Conservation (phyloP, 1,140 invertebrate genomes). For the Dreissena polymorpha region DNA sequence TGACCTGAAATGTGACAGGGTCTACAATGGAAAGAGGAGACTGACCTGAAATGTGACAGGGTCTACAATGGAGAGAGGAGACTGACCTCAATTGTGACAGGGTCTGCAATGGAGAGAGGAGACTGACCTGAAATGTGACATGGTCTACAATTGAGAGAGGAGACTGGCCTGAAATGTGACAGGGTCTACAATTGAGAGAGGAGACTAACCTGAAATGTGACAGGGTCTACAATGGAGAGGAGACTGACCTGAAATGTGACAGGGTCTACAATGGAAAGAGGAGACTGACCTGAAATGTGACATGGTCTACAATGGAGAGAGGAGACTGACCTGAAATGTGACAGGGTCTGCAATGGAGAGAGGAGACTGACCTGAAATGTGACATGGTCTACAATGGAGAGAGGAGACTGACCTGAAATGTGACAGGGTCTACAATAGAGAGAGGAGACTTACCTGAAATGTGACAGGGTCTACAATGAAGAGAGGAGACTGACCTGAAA, state of each 20-base stretch:
- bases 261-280: conserved; percentile 96
- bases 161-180: conserved; percentile 82
- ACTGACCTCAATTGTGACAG: conserved; percentile 83
- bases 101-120: conserved; percentile 94
- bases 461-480: conserved; percentile 98
- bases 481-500: conserved; percentile 77
- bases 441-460: conserved; percentile 77
- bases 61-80: conserved; percentile 93
- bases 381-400: conserved; percentile 97
- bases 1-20: conserved; percentile 85
- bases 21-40: conserved; percentile 93
- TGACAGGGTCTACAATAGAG: conserved; percentile 97
- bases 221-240: conserved; percentile 97
- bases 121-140: conserved; percentile 82
- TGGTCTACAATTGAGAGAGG: conserved; percentile 95
- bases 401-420: conserved; percentile 69
- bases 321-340: conserved; percentile 77
- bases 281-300: conserved; percentile 80
- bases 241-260: conserved; percentile 82
- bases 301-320: conserved; percentile 97
- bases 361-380: conserved; percentile 77
- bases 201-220: conserved; percentile 80
- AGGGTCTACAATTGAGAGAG: conserved; percentile 95
- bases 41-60: conserved; percentile 85
- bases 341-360: conserved; percentile 98